phyloP scores from a whole-genome alignment of 2,113 vertebrate species.

The Bubo scandiacus region DNA sequence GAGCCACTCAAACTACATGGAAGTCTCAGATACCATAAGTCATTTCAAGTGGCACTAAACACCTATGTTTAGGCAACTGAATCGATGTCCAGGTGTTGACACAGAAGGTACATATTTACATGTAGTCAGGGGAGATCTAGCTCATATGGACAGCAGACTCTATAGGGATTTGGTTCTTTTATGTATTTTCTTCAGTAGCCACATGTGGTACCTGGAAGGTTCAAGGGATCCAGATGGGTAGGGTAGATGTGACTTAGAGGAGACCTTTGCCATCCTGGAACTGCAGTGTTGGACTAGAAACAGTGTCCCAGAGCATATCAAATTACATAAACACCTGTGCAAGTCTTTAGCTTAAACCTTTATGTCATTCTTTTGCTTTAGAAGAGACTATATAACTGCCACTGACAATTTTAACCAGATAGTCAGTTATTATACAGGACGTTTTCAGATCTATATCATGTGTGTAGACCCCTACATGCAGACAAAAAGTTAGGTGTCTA shows the following conservation, averaged over 20 bases:
- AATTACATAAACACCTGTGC: not conserved
- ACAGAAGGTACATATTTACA: not conserved
- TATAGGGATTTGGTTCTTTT: not conserved
- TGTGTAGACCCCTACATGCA: rapidly evolving
- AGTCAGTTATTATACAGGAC: not conserved
- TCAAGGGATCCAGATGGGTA: not conserved
- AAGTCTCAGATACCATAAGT: not conserved
- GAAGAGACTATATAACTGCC: not conserved
- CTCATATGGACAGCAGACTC: not conserved
- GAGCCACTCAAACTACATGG: not conserved
- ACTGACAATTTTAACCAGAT: not conserved
- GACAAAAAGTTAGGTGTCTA: not conserved
- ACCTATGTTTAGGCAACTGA: not conserved
- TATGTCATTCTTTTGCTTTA: not conserved
- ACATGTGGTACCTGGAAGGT: not conserved
- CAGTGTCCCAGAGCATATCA: not conserved
- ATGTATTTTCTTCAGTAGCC: not conserved
- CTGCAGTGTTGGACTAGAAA: not conserved
- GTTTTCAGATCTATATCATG: not conserved
- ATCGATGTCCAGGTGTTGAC: not conserved
- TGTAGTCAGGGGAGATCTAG: not conserved
- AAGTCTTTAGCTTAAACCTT: not conserved
- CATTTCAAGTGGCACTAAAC: not conserved
- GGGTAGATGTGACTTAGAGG: not conserved
- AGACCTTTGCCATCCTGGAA: not conserved